Evolutionary conservation across 2,888 invertebrate species (phyloP), one percentile per base, ranked within the genome.

Genomic region (Phyllotreta cruciferae): DNA sequence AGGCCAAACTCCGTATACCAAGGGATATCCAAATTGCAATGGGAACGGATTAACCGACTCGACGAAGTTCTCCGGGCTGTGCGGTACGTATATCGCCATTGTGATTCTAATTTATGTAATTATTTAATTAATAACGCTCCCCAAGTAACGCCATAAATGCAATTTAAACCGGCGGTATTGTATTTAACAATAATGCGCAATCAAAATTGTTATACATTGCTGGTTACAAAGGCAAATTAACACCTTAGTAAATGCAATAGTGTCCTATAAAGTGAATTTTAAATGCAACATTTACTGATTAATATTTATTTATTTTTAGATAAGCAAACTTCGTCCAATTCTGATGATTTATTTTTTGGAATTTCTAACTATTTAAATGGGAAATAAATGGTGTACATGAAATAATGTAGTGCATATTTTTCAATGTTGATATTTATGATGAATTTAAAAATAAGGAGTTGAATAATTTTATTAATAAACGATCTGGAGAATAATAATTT

Each of bases 1-100:
- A 68, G 92, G 92, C 68, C 85, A 85, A 74, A 86, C 86, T 67
- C 92, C 93, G 8, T 93, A 93, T 79, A 86, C 88, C 78, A 88
- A 87, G 74, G 93, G 93, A 55, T 84, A 84, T 68, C 91, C 92
- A 13, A 86, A 89, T 52, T 93, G 93, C 82, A 84, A 83, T 70
- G 85, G 82, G 70, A 88, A 86, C 75, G 91, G 91, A 67, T 86
- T 92, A 79, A 83, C 85, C 39, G 86, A 89, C 63, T 93, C 93
- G 14, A 83, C 84, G 69, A 87, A 85, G 82, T 92, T 92, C 79
- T 85, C 87, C 63, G 93, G 93, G 66, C 85, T 93, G 56, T 93
- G 93, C 81, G 87, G 89, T 90, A 83, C 87, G 88, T 85, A 57
- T 62, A 56, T 13, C 9, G 47, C 10, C 35, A 47, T 41, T 45